Evolutionary conservation across 1,140 invertebrate genomes (phyloP), one percentile per base, ranked within the genome.

Genomic region (Chrysomallon squamiferum): DNA sequence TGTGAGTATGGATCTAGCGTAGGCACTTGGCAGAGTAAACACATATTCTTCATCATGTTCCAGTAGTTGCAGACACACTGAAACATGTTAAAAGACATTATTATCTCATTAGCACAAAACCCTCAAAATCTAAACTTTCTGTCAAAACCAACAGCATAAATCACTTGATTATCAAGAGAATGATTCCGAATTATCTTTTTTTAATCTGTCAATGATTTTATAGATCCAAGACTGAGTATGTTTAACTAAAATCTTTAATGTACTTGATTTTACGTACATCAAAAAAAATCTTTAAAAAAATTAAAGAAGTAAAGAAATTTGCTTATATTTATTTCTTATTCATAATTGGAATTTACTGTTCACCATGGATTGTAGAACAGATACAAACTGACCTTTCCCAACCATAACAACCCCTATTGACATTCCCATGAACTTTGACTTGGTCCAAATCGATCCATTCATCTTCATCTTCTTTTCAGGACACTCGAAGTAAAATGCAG

Each of bases 401-500:
- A 88, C 76, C 79, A 88, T 85, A 30, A 86, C 82, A 3, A 88
- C 87, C 56, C 88, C 95, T 73, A 99, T 94, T 20, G 95, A 97
- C 41, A 99, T 88, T 0, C 97, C 96, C 38, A 98, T 89, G 86
- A 98, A 98, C 87, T 97, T 97, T 69, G 96, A 97, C 86, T 98
- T 98, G 20, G 96, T 98, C 92, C 95, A 98, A 52, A 98, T 95
- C 79, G 95, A 95, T 6, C 95, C 95, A 78, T 93, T 92, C 84
- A 98, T 95, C 81, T 91, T 92, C 58, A 98, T 95, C 68, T 92
- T 89, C 85, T 95, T 96, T 66, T 91, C 90, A 66, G 91, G 91
- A 87, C 96, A 93, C 86, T 98, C 96, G 58, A 95, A 95, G 88
- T 98, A 98, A 87, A 98, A 98, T 18, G 95, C 96, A 75, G 95